Evolutionary conservation across 2,888 invertebrate species (phyloP).

Genomic region (Pyrrhosoma nymphula): DNA sequence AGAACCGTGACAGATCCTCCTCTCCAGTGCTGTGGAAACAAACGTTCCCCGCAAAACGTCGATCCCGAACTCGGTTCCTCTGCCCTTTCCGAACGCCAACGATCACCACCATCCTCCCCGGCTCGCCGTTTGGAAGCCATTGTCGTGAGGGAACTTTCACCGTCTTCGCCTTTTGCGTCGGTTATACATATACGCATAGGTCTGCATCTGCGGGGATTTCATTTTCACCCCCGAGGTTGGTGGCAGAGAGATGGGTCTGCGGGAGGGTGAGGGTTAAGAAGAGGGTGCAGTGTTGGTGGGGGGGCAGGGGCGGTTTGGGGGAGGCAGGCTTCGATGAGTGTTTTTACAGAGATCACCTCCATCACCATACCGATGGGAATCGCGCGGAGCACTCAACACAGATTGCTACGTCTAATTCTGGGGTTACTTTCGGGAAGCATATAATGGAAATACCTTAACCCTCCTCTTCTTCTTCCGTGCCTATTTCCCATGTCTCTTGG

Average conservation of each 20-base stretch:
- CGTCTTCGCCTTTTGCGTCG: not conserved
- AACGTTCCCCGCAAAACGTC: not conserved
- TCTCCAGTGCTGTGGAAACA: not conserved
- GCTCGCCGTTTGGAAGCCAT: not conserved
- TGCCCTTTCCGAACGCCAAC: not conserved
- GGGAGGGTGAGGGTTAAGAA: not conserved
- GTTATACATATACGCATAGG: too few relatives aligned
- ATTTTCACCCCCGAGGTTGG: not conserved
- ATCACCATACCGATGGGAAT: not conserved
- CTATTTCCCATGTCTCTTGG: too few relatives aligned
- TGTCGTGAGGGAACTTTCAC: constrained; percentile 21
- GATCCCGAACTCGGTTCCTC: not conserved
- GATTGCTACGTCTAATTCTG: too few relatives aligned
- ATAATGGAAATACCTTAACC: too few relatives aligned
- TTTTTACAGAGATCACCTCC: not conserved
- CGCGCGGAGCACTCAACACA: too few relatives aligned
- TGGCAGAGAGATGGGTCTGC: not conserved
- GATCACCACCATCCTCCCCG: not conserved
- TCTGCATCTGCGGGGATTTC: not conserved
- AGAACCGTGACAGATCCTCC: not conserved
- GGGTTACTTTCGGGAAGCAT: too few relatives aligned
- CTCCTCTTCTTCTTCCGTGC: too few relatives aligned
- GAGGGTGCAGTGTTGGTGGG: too few relatives aligned
- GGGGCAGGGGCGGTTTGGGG: not conserved
- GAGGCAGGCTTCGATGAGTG: not conserved